Percentiles rank a stretch among this genome's conserved stretches.
Evolutionary conservation across 2,797 vertebrate species (phyloP).

Genomic region (Chrysocyon brachyurus): DNA sequence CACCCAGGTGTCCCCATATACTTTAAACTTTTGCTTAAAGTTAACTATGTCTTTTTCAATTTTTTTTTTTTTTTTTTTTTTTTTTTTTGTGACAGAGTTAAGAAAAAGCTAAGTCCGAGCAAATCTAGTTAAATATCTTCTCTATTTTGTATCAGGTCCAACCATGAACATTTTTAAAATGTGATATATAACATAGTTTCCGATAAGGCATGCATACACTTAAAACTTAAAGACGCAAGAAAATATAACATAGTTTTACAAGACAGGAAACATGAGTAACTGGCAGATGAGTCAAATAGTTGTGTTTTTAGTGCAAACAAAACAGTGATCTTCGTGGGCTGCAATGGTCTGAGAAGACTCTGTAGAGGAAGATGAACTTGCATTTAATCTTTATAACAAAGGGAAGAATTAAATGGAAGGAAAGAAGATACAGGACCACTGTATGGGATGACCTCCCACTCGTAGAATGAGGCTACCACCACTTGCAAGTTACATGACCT

Average conservation of each 20-base stretch:
- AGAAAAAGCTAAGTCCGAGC: slow-evolving; percentile 13
- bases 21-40: neutral
- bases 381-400: neutral
- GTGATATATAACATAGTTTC: neutral
- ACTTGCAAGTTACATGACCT: slow-evolving; percentile 30
- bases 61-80: neutral
- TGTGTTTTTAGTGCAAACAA: neutral
- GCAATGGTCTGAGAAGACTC: neutral
- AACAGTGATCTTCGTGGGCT: neutral
- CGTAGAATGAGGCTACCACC: neutral
- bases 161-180: neutral
- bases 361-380: neutral
- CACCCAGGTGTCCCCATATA: neutral
- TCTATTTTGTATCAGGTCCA: neutral
- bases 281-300: neutral
- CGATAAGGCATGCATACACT: neutral
- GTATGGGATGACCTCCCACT: neutral
- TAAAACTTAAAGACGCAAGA: neutral
- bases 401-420: neutral
- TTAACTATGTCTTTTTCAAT: neutral
- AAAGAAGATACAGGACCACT: neutral
- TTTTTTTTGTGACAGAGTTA: neutral
- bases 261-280: neutral
- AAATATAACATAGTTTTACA: neutral
- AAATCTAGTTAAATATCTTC: slow-evolving; percentile 30